Evolutionary conservation across 2,888 invertebrate genomes (phyloP), one percentile per base, ranked within the genome.

Genomic region (Syrista parreyssii): DNA sequence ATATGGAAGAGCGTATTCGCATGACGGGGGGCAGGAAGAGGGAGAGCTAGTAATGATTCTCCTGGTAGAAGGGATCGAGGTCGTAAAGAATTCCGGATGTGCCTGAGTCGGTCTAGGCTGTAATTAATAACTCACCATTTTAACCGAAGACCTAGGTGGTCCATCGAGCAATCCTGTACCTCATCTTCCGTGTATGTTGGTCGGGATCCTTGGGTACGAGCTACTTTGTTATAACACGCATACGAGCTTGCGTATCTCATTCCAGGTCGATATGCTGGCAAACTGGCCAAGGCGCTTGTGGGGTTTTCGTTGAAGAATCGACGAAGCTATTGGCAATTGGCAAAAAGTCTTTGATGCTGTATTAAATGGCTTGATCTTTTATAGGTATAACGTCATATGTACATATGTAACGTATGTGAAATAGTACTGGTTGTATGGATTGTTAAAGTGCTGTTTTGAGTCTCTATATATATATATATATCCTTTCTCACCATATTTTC

Each of bases 71-170:
- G 32, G 71, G 12, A 71, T 71, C 71, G 71, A 31, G 71, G 31
- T 71, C 71, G 71, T 71, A 71, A 71, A 71, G 71, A 71, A 71
- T 71, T 31, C 32, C 12, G 71, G 35, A 36, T 36, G 33, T 35
- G 74, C 35, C n/a, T 33, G 23, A 35, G 74, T 23, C 32, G 9
- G 30, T 30, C 23, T 35, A 68, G 23, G 73, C 71, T 74, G 76
- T 68, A 73, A 78, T 79, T 75, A 81, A 79, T 80, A 75, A 80
- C 80, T 76, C 68, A 55, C 34, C 34, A 33, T 33, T 36, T 74
- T 55, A 68, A 73, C 68, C 77, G 55, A 76, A 80, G 55, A 55
- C 55, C 55, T 55, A 55, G 55, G 55, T 55, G 55, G 55, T 55
- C 55, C 55, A 55, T 23, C 55, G 55, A 23, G 23, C 55, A 55